Evolutionary conservation across 1,140 invertebrate species (phyloP).

Genomic region (Muscidifurax raptorellus): DNA sequence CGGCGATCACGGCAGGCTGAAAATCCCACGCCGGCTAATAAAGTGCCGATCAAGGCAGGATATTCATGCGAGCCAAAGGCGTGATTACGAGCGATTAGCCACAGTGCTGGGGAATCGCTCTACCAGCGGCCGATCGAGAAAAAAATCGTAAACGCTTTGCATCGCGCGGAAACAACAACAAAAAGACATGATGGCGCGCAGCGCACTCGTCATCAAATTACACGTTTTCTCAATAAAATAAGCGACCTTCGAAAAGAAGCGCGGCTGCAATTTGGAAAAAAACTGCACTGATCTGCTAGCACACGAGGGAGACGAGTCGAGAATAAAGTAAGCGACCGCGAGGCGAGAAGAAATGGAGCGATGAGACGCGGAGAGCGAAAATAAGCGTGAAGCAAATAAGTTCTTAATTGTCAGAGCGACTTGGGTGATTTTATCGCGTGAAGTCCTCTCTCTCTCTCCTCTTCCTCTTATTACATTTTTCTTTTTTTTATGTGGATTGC

Average conservation of each 20-base stretch:
- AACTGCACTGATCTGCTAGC: neutral
- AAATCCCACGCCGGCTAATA: neutral
- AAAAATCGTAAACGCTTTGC: neutral
- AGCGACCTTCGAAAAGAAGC: neutral
- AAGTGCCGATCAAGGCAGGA: neutral
- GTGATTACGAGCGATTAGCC: neutral
- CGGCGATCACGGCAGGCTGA: no score
- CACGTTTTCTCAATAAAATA: slow-evolving; percentile 21
- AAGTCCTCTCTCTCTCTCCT: slow-evolving; percentile 59
- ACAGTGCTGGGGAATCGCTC: neutral
- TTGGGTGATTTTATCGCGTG: slow-evolving; percentile 68
- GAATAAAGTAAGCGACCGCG: no score
- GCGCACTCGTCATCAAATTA: slow-evolving; percentile 25
- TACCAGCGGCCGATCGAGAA: slow-evolving; percentile 3
- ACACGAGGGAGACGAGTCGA: neutral
- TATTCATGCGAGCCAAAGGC: neutral
- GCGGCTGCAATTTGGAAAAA: neutral
- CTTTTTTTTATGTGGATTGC: slow-evolving; percentile 56
- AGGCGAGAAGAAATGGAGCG: neutral
- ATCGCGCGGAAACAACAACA: neutral
- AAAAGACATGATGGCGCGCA: neutral
- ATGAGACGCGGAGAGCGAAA: slow-evolving; percentile 1
- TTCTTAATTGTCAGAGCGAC: slow-evolving; percentile 68
- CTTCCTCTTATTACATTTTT: slow-evolving; percentile 57
- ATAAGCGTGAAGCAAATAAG: slow-evolving; percentile 59